phyloP scores from a whole-genome alignment of 2,113 vertebrate species.

The Cryptoleucopteryx plumbea region DNA sequence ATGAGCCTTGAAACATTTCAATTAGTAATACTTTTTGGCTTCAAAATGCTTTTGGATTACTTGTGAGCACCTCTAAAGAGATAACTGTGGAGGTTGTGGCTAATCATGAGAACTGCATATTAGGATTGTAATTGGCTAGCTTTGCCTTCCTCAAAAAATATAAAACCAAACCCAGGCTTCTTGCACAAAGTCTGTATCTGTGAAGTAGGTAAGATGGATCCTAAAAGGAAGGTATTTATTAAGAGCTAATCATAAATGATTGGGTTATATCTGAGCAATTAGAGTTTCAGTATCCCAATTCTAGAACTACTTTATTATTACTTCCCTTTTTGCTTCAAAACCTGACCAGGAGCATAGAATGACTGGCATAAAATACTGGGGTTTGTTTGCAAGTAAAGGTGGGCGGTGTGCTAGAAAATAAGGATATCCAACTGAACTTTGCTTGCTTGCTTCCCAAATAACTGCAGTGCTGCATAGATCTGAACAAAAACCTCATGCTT shows the following conservation, averaged over 20 bases:
- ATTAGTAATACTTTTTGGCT: conserved; percentile 16
- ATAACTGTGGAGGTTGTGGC: neutral
- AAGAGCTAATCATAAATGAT: neutral
- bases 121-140: neutral
- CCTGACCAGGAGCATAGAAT: neutral
- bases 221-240: neutral
- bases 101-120: neutral
- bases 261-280: neutral
- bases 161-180: neutral
- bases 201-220: neutral
- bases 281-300: neutral
- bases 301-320: neutral
- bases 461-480: neutral
- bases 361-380: neutral
- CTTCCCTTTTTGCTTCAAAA: neutral
- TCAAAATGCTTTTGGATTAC: neutral
- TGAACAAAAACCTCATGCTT: neutral
- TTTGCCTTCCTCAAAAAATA: neutral
- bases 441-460: neutral
- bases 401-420: neutral
- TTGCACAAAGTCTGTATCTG: neutral
- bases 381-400: neutral
- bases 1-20: conserved; percentile 31
- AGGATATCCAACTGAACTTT: neutral
- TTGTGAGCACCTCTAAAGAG: neutral